Evolutionary conservation across 2,888 invertebrate species (phyloP).

Genomic region (Arrhopalites spinosus): DNA sequence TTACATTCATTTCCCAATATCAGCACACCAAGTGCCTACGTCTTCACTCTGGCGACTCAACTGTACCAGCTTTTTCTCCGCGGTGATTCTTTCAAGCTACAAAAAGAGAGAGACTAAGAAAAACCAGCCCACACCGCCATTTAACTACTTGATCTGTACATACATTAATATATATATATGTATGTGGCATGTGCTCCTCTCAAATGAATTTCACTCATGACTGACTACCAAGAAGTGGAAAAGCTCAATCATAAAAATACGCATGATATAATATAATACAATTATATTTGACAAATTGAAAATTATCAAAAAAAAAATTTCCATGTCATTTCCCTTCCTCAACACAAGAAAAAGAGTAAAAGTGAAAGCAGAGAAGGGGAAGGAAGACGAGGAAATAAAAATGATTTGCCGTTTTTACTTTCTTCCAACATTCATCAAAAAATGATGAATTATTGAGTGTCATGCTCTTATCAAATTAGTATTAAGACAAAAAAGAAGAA

Average conservation of each 20-base stretch:
- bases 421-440: too few species aligned
- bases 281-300: neutral
- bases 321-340: neutral
- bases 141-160: too few species aligned
- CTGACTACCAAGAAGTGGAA: neutral
- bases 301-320: neutral
- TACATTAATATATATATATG: too few species aligned
- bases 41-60: neutral
- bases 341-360: neutral
- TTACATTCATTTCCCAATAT: neutral
- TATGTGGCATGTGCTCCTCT: neutral
- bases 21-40: neutral
- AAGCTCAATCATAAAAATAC: neutral
- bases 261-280: neutral
- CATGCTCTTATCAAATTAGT: too few species aligned
- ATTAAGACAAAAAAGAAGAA: too few species aligned
- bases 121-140: too few species aligned
- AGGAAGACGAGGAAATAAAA: neutral
- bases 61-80: neutral
- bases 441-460: too few species aligned
- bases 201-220: neutral
- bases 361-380: neutral
- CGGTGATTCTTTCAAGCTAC: too few species aligned
- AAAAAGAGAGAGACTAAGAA: neutral
- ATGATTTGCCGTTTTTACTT: too few species aligned